These are phyloP conservation scores for Spermophilus dauricus DNA, from an alignment of 2,113 vertebrate species.

Conservation along the genomic window DNA sequence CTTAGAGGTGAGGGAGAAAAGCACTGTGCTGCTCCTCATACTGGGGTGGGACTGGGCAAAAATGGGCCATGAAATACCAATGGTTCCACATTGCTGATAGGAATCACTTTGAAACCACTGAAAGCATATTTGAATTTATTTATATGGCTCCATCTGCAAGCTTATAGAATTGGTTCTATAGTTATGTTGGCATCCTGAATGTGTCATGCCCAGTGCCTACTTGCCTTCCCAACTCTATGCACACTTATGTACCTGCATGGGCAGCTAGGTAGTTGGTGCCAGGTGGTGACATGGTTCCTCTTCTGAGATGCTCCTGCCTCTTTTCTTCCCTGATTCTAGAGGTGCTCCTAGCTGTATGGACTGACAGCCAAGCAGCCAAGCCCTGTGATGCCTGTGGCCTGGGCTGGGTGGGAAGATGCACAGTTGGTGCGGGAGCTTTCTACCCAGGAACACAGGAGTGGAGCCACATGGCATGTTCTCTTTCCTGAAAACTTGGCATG, in stretches of 20 bases:
- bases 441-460: not conserved
- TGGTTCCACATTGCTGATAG: not conserved
- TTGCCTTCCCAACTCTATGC: not conserved
- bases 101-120: not conserved
- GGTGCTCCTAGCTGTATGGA: not conserved
- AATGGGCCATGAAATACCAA: not conserved
- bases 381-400: not conserved
- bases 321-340: not conserved
- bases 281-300: not conserved
- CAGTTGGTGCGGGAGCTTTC: not conserved
- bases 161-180: not conserved
- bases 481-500: not conserved
- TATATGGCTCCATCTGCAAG: not conserved
- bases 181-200: not conserved
- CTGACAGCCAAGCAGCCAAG: not conserved
- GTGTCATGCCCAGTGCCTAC: fast-evolving
- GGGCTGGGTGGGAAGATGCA: not conserved
- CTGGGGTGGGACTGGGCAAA: not conserved
- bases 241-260: fast-evolving
- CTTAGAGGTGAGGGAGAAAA: not conserved
- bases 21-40: not conserved
- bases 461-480: not conserved
- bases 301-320: not conserved
- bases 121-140: not conserved
- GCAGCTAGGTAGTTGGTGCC: not conserved